These are phyloP conservation scores for Phaethon lepturus DNA, from an alignment of 2,113 vertebrate genomes.

Conservation along the genomic window DNA sequence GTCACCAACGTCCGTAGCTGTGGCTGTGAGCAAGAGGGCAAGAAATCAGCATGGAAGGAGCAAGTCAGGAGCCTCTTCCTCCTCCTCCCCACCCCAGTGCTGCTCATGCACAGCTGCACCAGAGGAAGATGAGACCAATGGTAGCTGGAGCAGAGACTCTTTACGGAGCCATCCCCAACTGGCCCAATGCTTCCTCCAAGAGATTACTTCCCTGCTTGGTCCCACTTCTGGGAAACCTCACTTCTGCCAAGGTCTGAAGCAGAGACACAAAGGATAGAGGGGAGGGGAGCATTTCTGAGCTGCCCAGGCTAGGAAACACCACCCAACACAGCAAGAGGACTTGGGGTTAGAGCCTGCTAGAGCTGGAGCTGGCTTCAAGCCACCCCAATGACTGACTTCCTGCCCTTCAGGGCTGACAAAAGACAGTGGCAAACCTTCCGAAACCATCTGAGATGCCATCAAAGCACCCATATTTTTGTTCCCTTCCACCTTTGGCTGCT, in stretches of 20 bases:
- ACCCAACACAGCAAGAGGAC: neutral
- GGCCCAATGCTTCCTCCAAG: neutral
- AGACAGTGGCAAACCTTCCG: neutral
- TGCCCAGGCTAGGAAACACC: neutral
- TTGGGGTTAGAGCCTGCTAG: neutral
- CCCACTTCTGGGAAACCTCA: neutral
- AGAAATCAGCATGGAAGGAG: neutral
- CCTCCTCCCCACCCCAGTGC: neutral
- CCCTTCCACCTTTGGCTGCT: neutral
- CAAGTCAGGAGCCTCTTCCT: neutral
- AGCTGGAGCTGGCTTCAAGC: neutral
- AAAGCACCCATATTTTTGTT: neutral
- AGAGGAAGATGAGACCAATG: neutral
- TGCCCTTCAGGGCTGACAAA: neutral
- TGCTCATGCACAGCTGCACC: neutral
- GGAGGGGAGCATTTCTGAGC: neutral
- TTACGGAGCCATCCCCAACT: neutral
- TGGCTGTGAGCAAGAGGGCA: constrained; percentile 59
- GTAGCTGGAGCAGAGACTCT: neutral
- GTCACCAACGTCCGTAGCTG: constrained; percentile 43
- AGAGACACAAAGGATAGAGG: neutral
- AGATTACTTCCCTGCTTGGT: neutral
- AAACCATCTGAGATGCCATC: neutral
- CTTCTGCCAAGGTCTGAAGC: neutral
- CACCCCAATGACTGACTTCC: neutral